Conservation (phyloP, 2,113 vertebrate species). For the Paradisaea rubra region DNA sequence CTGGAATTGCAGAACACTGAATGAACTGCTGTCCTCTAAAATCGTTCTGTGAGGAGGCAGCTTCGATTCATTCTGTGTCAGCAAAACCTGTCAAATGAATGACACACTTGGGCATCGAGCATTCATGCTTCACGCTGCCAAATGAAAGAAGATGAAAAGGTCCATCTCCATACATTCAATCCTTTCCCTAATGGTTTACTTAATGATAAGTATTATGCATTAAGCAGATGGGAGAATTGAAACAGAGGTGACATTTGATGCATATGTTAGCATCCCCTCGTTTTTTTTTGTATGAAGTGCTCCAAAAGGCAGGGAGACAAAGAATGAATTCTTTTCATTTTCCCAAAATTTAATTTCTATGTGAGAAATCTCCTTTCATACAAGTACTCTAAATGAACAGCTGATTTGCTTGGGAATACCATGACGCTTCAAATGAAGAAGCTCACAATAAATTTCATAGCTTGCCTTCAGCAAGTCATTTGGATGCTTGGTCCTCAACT, state of each 20-base stretch:
- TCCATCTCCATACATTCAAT: background rate
- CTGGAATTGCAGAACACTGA: background rate
- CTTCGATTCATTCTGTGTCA: constrained; percentile 8
- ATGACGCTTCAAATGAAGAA: background rate
- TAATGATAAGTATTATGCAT: constrained; percentile 6
- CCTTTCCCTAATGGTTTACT: background rate
- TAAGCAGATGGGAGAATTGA: background rate
- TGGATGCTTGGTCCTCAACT: background rate
- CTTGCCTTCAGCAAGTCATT: background rate
- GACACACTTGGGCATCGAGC: constrained; percentile 25
- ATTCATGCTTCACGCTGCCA: background rate
- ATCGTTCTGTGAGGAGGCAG: constrained; percentile 8
- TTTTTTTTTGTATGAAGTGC: background rate
- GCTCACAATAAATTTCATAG: background rate
- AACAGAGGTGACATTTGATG: constrained; percentile 12
- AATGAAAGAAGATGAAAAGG: constrained; percentile 24
- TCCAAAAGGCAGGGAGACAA: background rate
- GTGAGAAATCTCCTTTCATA: background rate
- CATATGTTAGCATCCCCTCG: background rate
- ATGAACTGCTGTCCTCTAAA: background rate
- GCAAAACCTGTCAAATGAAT: constrained; percentile 31
- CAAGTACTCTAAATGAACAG: background rate
- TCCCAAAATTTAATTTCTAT: background rate
- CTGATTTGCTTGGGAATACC: background rate
- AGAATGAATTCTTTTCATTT: background rate